Conservation (phyloP, 2,888 invertebrate species). For the Adela reaumurella region DNA sequence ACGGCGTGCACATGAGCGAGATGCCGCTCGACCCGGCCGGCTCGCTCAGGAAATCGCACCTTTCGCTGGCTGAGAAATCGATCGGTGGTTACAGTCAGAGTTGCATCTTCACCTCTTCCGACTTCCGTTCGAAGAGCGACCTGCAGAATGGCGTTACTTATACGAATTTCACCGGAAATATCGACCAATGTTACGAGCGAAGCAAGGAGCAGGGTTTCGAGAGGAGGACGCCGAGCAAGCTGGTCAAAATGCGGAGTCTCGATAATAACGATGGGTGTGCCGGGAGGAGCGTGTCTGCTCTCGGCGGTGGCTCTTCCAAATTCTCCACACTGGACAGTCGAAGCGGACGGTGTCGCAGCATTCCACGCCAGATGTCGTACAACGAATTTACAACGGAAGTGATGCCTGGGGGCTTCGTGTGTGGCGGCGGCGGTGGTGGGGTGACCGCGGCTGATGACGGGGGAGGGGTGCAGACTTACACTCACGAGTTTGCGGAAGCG, state of each 20-base stretch:
- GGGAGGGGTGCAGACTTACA: slow-evolving; percentile 31
- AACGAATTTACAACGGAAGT: slow-evolving; percentile 46
- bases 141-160: slow-evolving; percentile 36
- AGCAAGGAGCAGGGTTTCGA: slow-evolving; percentile 33
- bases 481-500: slow-evolving; percentile 33
- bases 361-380: slow-evolving; percentile 48
- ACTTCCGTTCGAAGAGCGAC: slow-evolving; percentile 37
- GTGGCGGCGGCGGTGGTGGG: slow-evolving; percentile 32
- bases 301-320: slow-evolving; percentile 27
- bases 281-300: slow-evolving; percentile 28
- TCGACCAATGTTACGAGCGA: slow-evolving; percentile 46
- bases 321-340: slow-evolving; percentile 49
- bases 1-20: slow-evolving; percentile 46
- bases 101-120: slow-evolving; percentile 37
- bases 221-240: slow-evolving; percentile 25
- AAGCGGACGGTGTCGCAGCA: slow-evolving; percentile 39
- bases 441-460: slow-evolving; percentile 20
- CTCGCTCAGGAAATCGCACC: slow-evolving; percentile 46
- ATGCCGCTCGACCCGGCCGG: slow-evolving; percentile 43
- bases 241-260: slow-evolving; percentile 39
- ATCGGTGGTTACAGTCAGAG: slow-evolving; percentile 39
- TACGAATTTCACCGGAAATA: slow-evolving; percentile 47
- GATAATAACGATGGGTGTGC: slow-evolving; percentile 38
- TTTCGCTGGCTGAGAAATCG: slow-evolving; percentile 43
- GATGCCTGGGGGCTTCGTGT: slow-evolving; percentile 28